Evolutionary conservation across 2,888 invertebrate species (phyloP).

Genomic region (Scaptomyza parva): DNA sequence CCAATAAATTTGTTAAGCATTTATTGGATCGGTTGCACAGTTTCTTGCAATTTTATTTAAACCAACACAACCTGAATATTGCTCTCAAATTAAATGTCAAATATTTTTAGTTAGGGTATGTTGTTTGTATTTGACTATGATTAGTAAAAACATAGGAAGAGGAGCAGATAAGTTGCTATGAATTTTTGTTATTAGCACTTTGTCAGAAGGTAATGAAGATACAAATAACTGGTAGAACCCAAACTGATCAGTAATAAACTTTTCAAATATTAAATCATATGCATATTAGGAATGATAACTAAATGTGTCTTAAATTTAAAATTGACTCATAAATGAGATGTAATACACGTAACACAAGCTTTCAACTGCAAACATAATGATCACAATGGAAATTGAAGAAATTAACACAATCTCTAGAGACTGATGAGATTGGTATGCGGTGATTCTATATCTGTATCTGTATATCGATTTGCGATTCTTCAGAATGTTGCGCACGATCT

Average conservation of each 20-base stretch:
- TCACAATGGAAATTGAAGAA: constrained; percentile 3
- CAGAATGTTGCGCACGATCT: constrained; percentile 17
- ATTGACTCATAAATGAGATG: constrained; percentile 1
- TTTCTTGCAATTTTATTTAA: too few relatives aligned
- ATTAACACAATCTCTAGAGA: constrained; percentile 6
- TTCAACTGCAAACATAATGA: neutral
- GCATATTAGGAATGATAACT: neutral
- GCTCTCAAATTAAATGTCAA: neutral
- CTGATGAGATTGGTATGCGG: neutral
- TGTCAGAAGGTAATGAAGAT: neutral
- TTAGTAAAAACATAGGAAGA: too few relatives aligned
- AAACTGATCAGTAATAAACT: too few relatives aligned
- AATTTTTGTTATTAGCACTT: constrained; percentile 1
- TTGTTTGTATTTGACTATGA: too few relatives aligned
- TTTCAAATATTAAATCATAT: too few relatives aligned
- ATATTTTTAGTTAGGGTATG: neutral
- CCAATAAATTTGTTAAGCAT: constrained; percentile 4
- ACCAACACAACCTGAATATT: neutral
- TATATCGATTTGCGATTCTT: constrained; percentile 15
- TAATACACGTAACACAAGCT: neutral
- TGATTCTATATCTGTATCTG: constrained; percentile 5
- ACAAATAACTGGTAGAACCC: too few relatives aligned
- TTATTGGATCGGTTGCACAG: constrained; percentile 2
- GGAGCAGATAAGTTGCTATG: neutral
- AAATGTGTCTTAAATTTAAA: too few relatives aligned